Evolutionary conservation across 1,140 invertebrate species (phyloP).

Genomic region (Caenorhabditis brenneri): DNA sequence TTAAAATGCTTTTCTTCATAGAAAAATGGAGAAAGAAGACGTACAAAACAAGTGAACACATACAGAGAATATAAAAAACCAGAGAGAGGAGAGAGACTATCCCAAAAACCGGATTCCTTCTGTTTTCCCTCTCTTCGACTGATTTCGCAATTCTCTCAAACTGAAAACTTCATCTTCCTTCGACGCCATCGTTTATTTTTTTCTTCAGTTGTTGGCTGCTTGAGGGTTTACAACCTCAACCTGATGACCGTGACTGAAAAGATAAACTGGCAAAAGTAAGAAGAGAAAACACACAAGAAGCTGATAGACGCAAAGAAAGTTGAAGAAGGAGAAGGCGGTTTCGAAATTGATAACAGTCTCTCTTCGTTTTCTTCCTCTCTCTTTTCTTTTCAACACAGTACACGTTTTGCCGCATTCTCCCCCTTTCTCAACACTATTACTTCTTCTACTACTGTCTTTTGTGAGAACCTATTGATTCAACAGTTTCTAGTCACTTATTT

Average conservation of each 20-base stretch:
- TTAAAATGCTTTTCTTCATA: no score
- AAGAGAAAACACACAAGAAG: no score
- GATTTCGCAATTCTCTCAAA: slow-evolving; percentile 28
- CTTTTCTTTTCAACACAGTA: background rate
- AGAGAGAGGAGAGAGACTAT: background rate
- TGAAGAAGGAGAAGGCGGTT: slow-evolving; percentile 17
- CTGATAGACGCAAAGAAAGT: slow-evolving; percentile 3
- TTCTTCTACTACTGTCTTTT: background rate
- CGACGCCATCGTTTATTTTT: background rate
- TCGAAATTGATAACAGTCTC: slow-evolving; percentile 36
- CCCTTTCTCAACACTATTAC: background rate
- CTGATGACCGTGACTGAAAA: slow-evolving; percentile 39
- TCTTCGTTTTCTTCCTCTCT: background rate
- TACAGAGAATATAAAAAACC: no score
- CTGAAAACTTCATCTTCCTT: no score
- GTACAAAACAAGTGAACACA: slow-evolving; percentile 43
- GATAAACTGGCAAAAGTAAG: background rate
- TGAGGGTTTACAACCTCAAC: slow-evolving; percentile 29
- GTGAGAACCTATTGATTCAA: slow-evolving; percentile 35
- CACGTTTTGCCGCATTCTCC: background rate
- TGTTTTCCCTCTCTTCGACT: slow-evolving; percentile 14
- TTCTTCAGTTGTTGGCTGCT: background rate
- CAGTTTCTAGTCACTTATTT: background rate
- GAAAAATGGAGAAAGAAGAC: background rate
- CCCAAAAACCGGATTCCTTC: slow-evolving; percentile 38